Base-by-base conservation (phyloP, 2,797 vertebrate genomes). In the Urocyon cinereoargenteus region DNA sequence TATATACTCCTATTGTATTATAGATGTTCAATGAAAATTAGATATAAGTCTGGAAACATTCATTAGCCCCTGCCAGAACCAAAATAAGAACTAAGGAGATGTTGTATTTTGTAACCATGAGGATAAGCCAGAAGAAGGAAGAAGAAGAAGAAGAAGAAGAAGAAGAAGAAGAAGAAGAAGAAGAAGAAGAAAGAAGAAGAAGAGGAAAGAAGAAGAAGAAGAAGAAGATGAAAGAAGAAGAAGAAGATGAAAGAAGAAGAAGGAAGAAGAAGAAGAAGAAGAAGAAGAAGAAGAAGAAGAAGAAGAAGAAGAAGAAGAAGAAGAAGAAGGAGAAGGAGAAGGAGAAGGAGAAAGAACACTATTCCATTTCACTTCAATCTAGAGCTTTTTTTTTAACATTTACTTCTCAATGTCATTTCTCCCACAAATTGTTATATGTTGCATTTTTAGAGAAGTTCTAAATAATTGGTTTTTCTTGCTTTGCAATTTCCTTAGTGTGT, bases 71-170 rank as follows among this genome's bases (percentile, higher is more conserved):
- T 98, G 82, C 59, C 96, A 97, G 90, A 77, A 97, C 85, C 93
- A 97, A 98, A 98, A 97, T 97, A 98, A 98, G 87, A 98, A 97
- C 86, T 97, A 96, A 97, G 94, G 88, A 98, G 96, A 97, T 91
- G 94, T 90, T 55, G 18, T 72, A 83, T 92, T 98, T 97, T 98
- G 78, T 96, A 98, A 97, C 96, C 94, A 97, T 93, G 86, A 98
- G 96, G 96, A 70, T 96, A 98, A 98, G 31, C n/a, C 70, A 40
- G 97, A 98, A 97, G 88, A 89, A 78, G n/a, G n/a, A 36, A 36
- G 36, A 36, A 36, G 36, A 36, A 36, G 34, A 96, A 61, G 72
- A 97, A 96, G 16, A n/a, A 31, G 28, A 7, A 64, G 6, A 64
- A 64, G 2, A 61, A 13, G 11, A 64, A 55, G 36, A 36, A 36